Conservation (phyloP, 2,797 vertebrate genomes). For the Phoxinus dragarum region DNA sequence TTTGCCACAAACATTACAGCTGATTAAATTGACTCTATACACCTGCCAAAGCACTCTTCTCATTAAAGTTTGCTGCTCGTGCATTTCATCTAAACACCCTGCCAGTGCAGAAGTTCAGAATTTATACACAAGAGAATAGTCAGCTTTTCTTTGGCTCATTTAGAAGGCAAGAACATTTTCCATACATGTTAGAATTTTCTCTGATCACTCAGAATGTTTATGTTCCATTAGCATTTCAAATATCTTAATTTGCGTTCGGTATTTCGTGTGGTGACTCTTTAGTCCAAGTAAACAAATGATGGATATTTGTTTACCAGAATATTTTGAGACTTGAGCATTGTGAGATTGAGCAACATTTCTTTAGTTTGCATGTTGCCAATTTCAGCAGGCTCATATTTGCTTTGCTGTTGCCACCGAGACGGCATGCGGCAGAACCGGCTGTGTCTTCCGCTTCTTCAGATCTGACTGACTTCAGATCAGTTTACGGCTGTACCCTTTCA, state of each 20-base stretch:
- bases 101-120: background rate
- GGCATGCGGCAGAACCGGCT: constrained; percentile 59
- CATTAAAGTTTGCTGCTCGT: constrained; percentile 14
- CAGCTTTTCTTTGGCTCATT: constrained; percentile 16
- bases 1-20: constrained; percentile 23
- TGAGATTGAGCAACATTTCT: background rate
- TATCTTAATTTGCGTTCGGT: background rate
- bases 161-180: background rate
- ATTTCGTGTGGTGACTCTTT: background rate
- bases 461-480: constrained; percentile 13
- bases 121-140: background rate
- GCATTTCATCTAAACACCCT: constrained; percentile 12
- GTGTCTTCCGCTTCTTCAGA: background rate
- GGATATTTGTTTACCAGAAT: background rate
- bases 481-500: constrained; percentile 5
- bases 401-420: constrained; percentile 3
- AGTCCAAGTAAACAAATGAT: background rate
- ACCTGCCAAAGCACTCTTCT: constrained; percentile 31
- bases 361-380: background rate
- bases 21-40: constrained; percentile 34
- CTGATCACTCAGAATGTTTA: background rate
- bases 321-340: background rate
- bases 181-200: background rate
- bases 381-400: background rate
- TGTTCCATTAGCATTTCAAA: background rate